phyloP scores from a whole-genome alignment of 1,140 invertebrate genomes.

The Eciton burchellii region DNA sequence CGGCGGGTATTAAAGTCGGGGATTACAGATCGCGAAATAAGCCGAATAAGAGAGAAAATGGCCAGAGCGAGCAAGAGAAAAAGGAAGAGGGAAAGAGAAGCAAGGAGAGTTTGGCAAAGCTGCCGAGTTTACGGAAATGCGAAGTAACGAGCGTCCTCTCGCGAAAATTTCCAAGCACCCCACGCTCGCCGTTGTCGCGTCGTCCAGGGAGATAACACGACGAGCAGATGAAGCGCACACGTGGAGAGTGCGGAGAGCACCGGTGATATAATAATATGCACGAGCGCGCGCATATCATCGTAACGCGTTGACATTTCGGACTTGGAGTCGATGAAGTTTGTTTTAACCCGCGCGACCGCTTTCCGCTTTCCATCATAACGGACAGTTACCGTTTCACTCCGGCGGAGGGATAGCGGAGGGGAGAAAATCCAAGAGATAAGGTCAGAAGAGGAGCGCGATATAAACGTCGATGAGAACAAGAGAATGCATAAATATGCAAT shows the following conservation, averaged over 20 bases:
- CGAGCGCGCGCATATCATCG: neutral
- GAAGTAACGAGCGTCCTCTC: slow-evolving; percentile 69
- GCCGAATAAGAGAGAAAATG: slow-evolving; percentile 42
- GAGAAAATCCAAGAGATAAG: slow-evolving; percentile 14
- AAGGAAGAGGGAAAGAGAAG: neutral
- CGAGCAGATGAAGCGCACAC: neutral
- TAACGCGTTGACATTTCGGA: slow-evolving; percentile 12
- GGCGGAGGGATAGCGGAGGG: neutral
- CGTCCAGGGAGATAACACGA: slow-evolving; percentile 62
- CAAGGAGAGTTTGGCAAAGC: slow-evolving; percentile 62
- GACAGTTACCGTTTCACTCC: slow-evolving; percentile 39
- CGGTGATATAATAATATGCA: slow-evolving; percentile 7
- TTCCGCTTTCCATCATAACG: slow-evolving; percentile 23
- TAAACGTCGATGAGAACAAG: neutral
- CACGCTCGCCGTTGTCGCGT: slow-evolving; percentile 25
- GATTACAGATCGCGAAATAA: slow-evolving; percentile 71
- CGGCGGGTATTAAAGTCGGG: slow-evolving; percentile 58
- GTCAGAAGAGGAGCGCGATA: neutral
- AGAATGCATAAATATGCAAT: neutral
- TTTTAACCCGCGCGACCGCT: slow-evolving; percentile 43
- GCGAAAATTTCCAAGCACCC: slow-evolving; percentile 63
- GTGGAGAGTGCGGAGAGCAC: neutral
- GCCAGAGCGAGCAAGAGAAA: neutral
- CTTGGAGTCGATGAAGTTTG: slow-evolving; percentile 36
- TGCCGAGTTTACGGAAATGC: slow-evolving; percentile 62